phyloP scores from a whole-genome alignment of 2,888 invertebrate species.

The Phyto melanocephala region DNA sequence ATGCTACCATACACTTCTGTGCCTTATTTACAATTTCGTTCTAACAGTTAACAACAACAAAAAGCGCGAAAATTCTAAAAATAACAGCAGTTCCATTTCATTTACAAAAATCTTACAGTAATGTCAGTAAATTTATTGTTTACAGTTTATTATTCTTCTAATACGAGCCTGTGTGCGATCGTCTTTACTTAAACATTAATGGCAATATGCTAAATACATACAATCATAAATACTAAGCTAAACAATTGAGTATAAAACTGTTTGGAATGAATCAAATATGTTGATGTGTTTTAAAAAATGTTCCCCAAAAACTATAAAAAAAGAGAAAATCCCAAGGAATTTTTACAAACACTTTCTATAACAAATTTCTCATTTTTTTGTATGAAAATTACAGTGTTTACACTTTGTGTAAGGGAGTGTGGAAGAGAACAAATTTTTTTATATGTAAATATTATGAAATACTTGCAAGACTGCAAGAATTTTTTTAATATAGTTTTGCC shows the following conservation, averaged over 20 bases:
- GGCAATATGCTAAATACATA: not conserved
- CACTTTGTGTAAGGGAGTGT: no score
- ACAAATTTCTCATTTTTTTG: no score
- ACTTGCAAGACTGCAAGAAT: not conserved
- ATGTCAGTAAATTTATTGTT: slow-evolving; percentile 31
- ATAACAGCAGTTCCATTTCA: slow-evolving; percentile 2
- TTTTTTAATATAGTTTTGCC: no score
- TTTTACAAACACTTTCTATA: not conserved
- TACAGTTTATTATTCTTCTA: not conserved
- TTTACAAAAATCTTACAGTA: slow-evolving; percentile 24
- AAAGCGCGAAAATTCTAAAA: not conserved
- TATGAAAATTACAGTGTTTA: no score
- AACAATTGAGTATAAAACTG: not conserved
- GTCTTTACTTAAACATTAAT: not conserved
- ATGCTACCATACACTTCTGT: not conserved
- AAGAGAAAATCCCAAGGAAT: not conserved
- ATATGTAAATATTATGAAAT: slow-evolving; percentile 9
- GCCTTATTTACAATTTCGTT: not conserved
- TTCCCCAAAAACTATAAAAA: not conserved
- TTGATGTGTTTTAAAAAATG: not conserved
- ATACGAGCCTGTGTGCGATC: not conserved
- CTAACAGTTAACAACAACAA: not conserved
- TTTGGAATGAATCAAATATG: not conserved
- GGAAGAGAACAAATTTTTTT: no score
- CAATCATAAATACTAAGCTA: no score